Conservation (phyloP, 2,888 invertebrate genomes). For the Sacculina carcini region DNA sequence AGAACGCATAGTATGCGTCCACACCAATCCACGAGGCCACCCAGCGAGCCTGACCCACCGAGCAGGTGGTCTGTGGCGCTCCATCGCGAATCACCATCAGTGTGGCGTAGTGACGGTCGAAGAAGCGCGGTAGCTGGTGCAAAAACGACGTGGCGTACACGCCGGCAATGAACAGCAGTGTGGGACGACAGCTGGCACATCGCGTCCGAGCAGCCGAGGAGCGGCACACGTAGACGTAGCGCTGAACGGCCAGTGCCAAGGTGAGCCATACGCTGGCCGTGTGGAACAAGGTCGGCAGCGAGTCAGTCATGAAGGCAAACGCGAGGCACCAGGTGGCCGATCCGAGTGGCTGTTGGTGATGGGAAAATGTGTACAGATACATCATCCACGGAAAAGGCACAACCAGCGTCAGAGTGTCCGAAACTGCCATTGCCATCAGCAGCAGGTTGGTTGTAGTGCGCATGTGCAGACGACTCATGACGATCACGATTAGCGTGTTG, state of each 20-base stretch:
- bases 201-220: slow-evolving; percentile 58
- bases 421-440: slow-evolving; percentile 80
- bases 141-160: slow-evolving; percentile 51
- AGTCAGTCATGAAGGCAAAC: slow-evolving; percentile 30
- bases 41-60: slow-evolving; percentile 33
- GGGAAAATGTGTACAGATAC: slow-evolving; percentile 71
- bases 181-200: slow-evolving; percentile 38
- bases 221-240: slow-evolving; percentile 85
- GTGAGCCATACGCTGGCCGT: slow-evolving; percentile 86
- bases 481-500: slow-evolving; percentile 69
- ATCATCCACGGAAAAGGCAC: slow-evolving; percentile 73
- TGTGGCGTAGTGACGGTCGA: slow-evolving; percentile 7
- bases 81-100: not conserved
- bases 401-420: slow-evolving; percentile 74
- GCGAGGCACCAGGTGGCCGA: slow-evolving; percentile 49
- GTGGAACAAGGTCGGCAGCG: slow-evolving; percentile 67
- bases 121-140: slow-evolving; percentile 47
- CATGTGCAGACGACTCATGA: slow-evolving; percentile 71
- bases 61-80: slow-evolving; percentile 13
- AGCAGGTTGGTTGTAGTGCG: slow-evolving; percentile 72
- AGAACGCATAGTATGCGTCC: slow-evolving; percentile 52
- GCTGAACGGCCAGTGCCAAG: slow-evolving; percentile 61
- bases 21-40: slow-evolving; percentile 34
- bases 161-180: slow-evolving; percentile 45
- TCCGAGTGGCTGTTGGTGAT: slow-evolving; percentile 52